phyloP scores from a whole-genome alignment of 2,113 vertebrate species.

The Columba livia region DNA sequence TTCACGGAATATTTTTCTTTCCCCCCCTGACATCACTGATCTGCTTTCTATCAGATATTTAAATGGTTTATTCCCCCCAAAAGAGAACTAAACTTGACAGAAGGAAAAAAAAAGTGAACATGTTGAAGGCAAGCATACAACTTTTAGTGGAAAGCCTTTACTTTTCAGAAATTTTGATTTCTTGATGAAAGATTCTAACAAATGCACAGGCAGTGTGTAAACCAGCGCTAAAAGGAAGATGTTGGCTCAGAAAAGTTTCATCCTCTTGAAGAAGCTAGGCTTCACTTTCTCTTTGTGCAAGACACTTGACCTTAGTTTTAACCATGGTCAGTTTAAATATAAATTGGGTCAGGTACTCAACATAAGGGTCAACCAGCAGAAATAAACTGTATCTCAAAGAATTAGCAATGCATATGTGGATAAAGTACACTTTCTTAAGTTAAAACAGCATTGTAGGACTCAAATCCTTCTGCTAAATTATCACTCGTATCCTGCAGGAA shows the following conservation, averaged over 20 bases:
- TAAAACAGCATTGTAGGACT: background rate
- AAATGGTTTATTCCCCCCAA: accelerated
- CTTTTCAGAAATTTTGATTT: background rate
- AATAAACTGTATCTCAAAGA: background rate
- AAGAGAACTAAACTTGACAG: background rate
- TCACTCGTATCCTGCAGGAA: background rate
- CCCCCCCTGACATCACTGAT: background rate
- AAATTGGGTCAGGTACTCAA: background rate
- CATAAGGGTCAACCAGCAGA: background rate
- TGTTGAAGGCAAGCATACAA: background rate
- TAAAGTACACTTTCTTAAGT: background rate
- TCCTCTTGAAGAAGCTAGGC: background rate
- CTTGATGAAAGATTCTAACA: background rate
- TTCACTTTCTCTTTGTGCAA: background rate
- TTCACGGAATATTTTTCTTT: background rate
- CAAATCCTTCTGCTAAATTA: background rate
- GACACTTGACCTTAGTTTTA: background rate
- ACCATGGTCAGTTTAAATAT: background rate
- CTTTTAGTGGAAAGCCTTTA: background rate
- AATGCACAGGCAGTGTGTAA: background rate
- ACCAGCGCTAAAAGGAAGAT: background rate
- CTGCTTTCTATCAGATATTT: background rate
- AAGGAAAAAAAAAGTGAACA: background rate
- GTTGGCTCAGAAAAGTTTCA: background rate
- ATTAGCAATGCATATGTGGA: accelerated